Conservation (phyloP, 2,113 vertebrate species). For the Sinocyclocheilus maitianheensis region DNA sequence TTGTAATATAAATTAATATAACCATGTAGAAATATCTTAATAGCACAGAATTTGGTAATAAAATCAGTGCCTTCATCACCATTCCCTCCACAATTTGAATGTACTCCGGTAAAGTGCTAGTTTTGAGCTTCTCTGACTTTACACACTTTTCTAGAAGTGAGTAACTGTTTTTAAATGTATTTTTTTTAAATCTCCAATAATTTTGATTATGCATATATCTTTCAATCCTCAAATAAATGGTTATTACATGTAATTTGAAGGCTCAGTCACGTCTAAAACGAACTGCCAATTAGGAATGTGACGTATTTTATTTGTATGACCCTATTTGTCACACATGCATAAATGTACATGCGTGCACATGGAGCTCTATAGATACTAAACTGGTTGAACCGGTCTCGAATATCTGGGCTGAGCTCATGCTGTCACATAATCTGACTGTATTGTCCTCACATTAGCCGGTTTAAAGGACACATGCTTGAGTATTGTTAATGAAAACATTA, state of each 20-base stretch:
- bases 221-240: background rate
- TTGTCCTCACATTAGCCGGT: background rate
- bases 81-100: slow-evolving; percentile 32
- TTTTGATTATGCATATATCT: background rate
- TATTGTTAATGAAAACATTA: background rate
- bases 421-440: slow-evolving; percentile 2
- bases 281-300: background rate
- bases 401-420: slow-evolving; percentile 2
- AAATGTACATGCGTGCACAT: background rate
- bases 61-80: slow-evolving; percentile 64
- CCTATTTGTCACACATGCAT: background rate
- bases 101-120: background rate
- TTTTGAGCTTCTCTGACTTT: slow-evolving; percentile 29
- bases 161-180: background rate
- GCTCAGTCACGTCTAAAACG: background rate
- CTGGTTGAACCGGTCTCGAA: background rate
- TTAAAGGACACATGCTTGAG: background rate
- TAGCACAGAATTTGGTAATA: slow-evolving; percentile 36
- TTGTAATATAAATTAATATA: slow-evolving; percentile 20
- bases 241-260: background rate
- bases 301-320: background rate
- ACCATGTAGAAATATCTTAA: slow-evolving; percentile 19
- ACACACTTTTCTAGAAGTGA: background rate
- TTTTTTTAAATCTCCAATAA: background rate
- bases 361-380: background rate